A percentile compares a stretch with the other conserved stretches of the same genome.
Evolutionary conservation across 2,888 invertebrate species (phyloP).

Genomic region (Leptodirus hochenwartii): DNA sequence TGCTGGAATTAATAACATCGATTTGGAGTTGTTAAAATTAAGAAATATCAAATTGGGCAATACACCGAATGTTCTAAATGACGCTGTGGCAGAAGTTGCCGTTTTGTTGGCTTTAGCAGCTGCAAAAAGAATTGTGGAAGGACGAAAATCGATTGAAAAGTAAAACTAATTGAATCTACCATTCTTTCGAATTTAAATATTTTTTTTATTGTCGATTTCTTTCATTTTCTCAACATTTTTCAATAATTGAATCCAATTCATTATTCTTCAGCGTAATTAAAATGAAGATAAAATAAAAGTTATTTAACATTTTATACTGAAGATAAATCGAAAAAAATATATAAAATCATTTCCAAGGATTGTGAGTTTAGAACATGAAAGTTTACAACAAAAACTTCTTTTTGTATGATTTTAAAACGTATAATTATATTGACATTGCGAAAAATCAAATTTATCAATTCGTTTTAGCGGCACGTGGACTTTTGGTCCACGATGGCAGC

Average conservation of each 20-base stretch:
- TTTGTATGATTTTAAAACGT: not conserved
- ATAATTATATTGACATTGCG: slow-evolving; percentile 1
- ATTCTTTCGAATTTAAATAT: not conserved
- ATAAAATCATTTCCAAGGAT: too few species aligned
- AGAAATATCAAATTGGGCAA: slow-evolving; percentile 62
- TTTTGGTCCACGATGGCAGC: slow-evolving; percentile 50
- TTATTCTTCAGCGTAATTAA: too few species aligned
- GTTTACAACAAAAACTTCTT: not conserved
- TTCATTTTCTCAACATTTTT: slow-evolving; percentile 4
- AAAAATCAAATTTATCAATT: slow-evolving; percentile 5
- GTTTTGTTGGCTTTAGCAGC: slow-evolving; percentile 60
- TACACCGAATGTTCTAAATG: slow-evolving; percentile 55
- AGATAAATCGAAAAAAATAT: too few species aligned
- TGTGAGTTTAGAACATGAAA: too few species aligned
- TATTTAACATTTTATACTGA: too few species aligned
- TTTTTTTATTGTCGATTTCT: not conserved
- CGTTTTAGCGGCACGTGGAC: slow-evolving; percentile 13
- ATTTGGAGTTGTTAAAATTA: slow-evolving; percentile 47
- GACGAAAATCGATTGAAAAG: slow-evolving; percentile 42
- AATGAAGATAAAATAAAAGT: too few species aligned
- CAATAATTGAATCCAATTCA: too few species aligned
- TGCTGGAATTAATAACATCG: slow-evolving; percentile 73
- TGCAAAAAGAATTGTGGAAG: slow-evolving; percentile 59
- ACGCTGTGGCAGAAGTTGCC: slow-evolving; percentile 68
- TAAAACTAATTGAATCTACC: slow-evolving; percentile 19